Evolutionary conservation across 2,113 vertebrate species (phyloP).

Genomic region (Myocastor coypus): DNA sequence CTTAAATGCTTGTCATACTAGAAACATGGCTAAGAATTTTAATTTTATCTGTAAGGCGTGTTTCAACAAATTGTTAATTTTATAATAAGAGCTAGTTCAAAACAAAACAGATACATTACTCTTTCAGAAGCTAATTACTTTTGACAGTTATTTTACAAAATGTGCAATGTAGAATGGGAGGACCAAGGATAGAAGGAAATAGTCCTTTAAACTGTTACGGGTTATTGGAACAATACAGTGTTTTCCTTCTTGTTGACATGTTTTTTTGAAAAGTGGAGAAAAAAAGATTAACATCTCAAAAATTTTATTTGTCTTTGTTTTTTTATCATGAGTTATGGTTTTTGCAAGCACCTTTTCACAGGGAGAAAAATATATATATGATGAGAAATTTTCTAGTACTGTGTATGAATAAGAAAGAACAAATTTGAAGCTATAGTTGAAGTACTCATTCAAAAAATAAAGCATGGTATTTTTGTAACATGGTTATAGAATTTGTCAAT

Average conservation of each 20-base stretch:
- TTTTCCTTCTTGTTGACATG: slow-evolving; percentile 34
- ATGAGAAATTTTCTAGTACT: background rate
- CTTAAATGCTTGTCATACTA: slow-evolving; percentile 22
- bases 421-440: slow-evolving; percentile 14
- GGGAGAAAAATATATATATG: background rate
- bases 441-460: background rate
- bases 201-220: background rate
- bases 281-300: slow-evolving; percentile 14
- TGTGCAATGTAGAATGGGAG: background rate
- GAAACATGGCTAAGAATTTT: slow-evolving; percentile 5
- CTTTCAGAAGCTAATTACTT: background rate
- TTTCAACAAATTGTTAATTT: background rate
- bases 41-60: background rate
- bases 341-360: background rate
- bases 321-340: slow-evolving; percentile 46
- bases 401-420: background rate
- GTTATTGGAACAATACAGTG: slow-evolving; percentile 4
- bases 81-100: background rate
- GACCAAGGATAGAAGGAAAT: background rate
- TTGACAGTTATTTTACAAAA: background rate
- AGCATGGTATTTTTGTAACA: background rate
- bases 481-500: slow-evolving; percentile 24
- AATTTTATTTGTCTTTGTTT: slow-evolving; percentile 55
- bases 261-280: slow-evolving; percentile 25
- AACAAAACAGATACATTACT: background rate